Evolutionary conservation across 2,797 vertebrate species (phyloP).

Genomic region (Parauchenoglanis punctatus): DNA sequence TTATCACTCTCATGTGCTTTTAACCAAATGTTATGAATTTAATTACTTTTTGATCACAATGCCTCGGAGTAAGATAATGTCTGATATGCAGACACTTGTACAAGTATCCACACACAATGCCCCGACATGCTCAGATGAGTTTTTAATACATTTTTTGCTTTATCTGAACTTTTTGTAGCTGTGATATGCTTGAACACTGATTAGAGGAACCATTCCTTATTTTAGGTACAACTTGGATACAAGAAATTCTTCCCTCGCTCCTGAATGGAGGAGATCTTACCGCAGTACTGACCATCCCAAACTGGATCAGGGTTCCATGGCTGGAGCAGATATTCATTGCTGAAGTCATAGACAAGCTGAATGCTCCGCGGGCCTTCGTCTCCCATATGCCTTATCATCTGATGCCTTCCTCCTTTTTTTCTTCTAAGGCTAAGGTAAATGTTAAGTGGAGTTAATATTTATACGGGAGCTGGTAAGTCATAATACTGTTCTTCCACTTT

Average conservation of each 20-base stretch:
- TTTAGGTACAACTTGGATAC: constrained; percentile 80
- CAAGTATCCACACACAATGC: too few species aligned
- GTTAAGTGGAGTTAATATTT: too few species aligned
- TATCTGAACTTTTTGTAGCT: background rate
- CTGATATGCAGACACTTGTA: too few species aligned
- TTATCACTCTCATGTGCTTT: too few species aligned
- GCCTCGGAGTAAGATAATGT: too few species aligned
- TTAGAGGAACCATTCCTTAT: too few species aligned
- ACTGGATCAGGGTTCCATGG: constrained; percentile 87
- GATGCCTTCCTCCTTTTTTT: constrained; percentile 76
- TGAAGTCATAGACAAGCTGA: constrained; percentile 61
- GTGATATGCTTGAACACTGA: background rate
- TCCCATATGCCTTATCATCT: constrained; percentile 79
- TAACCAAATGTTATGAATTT: too few species aligned
- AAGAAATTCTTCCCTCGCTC: constrained; percentile 78
- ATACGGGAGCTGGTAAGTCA: too few species aligned
- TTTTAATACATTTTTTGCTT: too few species aligned
- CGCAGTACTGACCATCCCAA: constrained; percentile 74
- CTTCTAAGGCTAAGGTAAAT: constrained; percentile 84
- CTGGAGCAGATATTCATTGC: constrained; percentile 73
- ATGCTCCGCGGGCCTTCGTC: constrained; percentile 75
- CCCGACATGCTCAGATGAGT: too few species aligned
- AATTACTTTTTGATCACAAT: too few species aligned
- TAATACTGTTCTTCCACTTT: too few species aligned
- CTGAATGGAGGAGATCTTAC: constrained; percentile 79